These are phyloP conservation scores for Chelidonichthys spinosus DNA, from an alignment of 2,797 vertebrate species.

Conservation along the genomic window DNA sequence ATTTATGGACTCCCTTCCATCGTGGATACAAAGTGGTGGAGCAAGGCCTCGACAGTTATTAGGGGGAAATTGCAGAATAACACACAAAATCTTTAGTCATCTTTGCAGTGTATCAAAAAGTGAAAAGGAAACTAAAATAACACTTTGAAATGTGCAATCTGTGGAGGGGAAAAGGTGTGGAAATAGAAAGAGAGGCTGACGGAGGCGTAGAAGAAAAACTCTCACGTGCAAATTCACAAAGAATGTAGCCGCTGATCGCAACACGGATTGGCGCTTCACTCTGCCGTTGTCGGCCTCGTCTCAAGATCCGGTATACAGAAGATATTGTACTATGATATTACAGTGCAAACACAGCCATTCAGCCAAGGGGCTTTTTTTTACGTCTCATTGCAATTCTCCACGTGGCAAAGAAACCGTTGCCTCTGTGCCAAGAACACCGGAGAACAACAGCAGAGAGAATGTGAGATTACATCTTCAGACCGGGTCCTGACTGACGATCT, in stretches of 20 bases:
- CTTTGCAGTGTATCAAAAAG: slow-evolving; percentile 22
- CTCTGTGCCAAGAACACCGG: background rate
- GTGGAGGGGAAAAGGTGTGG: background rate
- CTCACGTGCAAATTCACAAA: background rate
- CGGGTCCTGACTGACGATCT: background rate
- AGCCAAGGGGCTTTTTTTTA: background rate
- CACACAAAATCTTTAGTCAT: slow-evolving; percentile 34
- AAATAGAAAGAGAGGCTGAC: background rate
- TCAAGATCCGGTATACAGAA: background rate
- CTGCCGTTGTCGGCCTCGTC: background rate
- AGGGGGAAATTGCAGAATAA: slow-evolving; percentile 57
- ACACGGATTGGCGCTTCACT: background rate
- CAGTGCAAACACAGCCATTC: too few species aligned
- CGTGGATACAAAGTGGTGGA: slow-evolving; percentile 52
- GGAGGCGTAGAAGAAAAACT: slow-evolving; percentile 11
- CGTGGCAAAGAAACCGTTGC: background rate
- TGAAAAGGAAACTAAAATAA: slow-evolving; percentile 19
- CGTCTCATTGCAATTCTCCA: background rate
- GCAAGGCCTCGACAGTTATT: slow-evolving; percentile 31
- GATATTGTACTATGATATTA: background rate
- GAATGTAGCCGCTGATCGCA: background rate
- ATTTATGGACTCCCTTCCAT: slow-evolving; percentile 62
- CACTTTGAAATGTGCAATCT: slow-evolving; percentile 12
- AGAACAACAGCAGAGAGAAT: background rate
- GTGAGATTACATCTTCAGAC: background rate